Evolutionary conservation across 2,113 vertebrate genomes (phyloP), one percentile per base, ranked within the genome.

Genomic region (Polypterus senegalus): DNA sequence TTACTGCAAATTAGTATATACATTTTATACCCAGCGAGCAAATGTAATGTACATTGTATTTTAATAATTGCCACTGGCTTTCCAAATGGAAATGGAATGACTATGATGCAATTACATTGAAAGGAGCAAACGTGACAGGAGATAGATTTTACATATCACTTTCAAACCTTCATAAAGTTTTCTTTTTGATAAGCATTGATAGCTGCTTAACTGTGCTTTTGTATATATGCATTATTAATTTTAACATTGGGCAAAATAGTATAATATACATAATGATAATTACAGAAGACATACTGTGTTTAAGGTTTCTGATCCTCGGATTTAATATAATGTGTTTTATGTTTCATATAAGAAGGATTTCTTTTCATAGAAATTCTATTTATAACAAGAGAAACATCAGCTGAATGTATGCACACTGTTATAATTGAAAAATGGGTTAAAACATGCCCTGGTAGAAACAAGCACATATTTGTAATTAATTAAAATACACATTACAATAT

Each of bases 1-100:
- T 97, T 96, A 94, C 93, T 93, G 90, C 80, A 86, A 94, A 97
- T 97, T 94, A 97, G 92, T 93, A 91, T 91, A 93, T 92, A 96
- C 88, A 88, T 96, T 92, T 89, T 86, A 86, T 88, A 88, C 83
- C 85, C 86, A 73, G 82, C 83, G 81, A 91, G 89, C 81, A 87
- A 88, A 90, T 80, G 83, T 86, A 84, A 86, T 89, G 87, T 88
- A 89, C 88, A 92, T 92, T 93, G 91, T 96, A 89, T 93, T 91
- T 86, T 84, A 87, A 88, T 97, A 96, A 95, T 93, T 95, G 92
- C 88, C 74, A 88, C 75, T 82, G 87, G 82, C 86, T 83, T 83
- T 81, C 79, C 85, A 91, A 92, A 91, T 86, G 85, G 82, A 87
- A 86, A 86, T 83, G 62, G 86, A 89, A 87, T 84, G 77, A 90